Evolutionary conservation across 2,888 invertebrate species (phyloP).

Genomic region (Epsilonema sp.): DNA sequence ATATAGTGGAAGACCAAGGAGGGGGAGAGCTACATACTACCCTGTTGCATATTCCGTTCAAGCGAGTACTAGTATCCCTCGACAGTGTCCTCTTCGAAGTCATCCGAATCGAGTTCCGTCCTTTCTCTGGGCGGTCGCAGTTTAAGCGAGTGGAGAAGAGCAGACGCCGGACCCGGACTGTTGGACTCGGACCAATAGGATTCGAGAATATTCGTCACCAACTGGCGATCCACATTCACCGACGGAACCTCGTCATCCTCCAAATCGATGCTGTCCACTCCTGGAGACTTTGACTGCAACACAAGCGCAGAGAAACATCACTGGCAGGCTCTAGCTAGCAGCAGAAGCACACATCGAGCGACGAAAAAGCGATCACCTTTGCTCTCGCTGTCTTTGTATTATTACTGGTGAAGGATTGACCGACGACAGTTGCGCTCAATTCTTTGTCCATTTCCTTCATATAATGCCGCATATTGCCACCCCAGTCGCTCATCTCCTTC

Average conservation of each 20-base stretch:
- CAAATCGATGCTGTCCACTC: conserved; percentile 24
- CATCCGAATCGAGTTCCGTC: too few relatives aligned
- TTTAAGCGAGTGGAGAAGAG: too few relatives aligned
- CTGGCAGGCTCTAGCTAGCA: neutral
- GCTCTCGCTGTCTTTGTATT: neutral
- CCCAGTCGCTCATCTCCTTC: conserved; percentile 1
- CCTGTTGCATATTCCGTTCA: too few relatives aligned
- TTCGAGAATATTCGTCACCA: conserved; percentile 56
- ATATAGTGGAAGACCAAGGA: too few relatives aligned
- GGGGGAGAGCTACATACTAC: too few relatives aligned
- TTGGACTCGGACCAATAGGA: conserved; percentile 62
- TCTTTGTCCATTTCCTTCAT: conserved; percentile 60
- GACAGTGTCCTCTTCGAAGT: too few relatives aligned
- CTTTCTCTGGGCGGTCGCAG: too few relatives aligned
- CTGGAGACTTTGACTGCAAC: conserved; percentile 4
- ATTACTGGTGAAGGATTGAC: conserved; percentile 42
- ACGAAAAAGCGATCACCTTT: neutral
- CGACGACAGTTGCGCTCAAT: conserved; percentile 45
- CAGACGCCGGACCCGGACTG: too few relatives aligned
- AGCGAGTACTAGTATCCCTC: too few relatives aligned
- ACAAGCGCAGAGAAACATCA: neutral
- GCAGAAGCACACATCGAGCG: neutral
- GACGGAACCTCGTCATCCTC: conserved; percentile 50
- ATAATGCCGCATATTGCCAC: conserved; percentile 39
- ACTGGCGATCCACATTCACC: conserved; percentile 54